Evolutionary conservation across 2,113 vertebrate genomes (phyloP), one percentile per base, ranked within the genome.

Genomic region (Spea bombifrons): DNA sequence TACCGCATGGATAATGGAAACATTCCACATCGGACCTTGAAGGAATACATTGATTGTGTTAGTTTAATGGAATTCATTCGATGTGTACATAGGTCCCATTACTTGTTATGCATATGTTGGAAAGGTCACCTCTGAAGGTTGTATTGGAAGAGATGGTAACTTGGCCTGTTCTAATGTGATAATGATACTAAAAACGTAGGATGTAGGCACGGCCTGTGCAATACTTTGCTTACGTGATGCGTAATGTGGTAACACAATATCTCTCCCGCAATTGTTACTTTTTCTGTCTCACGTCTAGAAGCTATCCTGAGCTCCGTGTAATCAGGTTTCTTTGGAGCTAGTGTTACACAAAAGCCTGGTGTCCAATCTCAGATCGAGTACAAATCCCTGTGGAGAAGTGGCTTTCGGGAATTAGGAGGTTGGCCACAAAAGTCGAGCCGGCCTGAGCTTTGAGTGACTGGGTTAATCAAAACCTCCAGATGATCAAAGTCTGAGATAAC

Each of bases 261-360:
- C 48, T 30, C 46, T 16, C 59, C 52, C 44, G n/a, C 66, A 7
- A 30, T 69, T 66, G 52, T 49, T 71, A 49, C 17, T 59, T 6
- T 50, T 71, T 64, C 17, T 59, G 49, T 65, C 63, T 66, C n/a
- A 72, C 4, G 7, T 30, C 9, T 47, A 10, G 72, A 78, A 72
- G 48, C 76, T 61, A 13, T 46, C 5, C 70, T 72, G 69, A 78
- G 59, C 69, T 55, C 68, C 59, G 16, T 72, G 76, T 78, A 78
- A 78, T 78, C 76, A 52, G 69, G 57, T 64, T 64, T 66, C 66
- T 77, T 66, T 53, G 30, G 13, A 78, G 43, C 12, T 12, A 64
- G 55, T 17, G 57, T 78, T 65, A 63, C 15, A 78, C 76, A 78
- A 78, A 72, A 78, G 69, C 76, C 68, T 65, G 53, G 76, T 50